Percentiles rank a stretch among this genome's conserved stretches.
phyloP scores from a whole-genome alignment of 2,888 invertebrate species.

The Caenorhabditis sinica region DNA sequence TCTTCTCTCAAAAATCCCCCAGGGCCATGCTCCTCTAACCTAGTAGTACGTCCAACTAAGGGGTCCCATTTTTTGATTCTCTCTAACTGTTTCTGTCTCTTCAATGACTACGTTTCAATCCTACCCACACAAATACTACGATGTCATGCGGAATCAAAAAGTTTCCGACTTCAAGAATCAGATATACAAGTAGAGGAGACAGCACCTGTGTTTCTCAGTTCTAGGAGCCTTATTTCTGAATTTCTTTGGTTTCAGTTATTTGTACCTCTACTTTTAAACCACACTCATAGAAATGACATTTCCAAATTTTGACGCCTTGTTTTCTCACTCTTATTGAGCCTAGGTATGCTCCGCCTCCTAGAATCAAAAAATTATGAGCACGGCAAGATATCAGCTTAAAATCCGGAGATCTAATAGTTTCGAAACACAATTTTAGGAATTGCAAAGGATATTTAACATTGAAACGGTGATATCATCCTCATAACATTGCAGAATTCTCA shows the following conservation, averaged over 20 bases:
- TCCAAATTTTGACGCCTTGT: too few relatives aligned
- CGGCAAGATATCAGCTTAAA: too few relatives aligned
- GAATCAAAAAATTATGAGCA: too few relatives aligned
- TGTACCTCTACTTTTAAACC: too few relatives aligned
- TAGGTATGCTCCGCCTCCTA: too few relatives aligned
- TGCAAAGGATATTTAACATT: too few relatives aligned
- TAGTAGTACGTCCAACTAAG: neutral
- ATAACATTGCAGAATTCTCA: too few relatives aligned
- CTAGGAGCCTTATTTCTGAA: neutral
- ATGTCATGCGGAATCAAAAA: constrained; percentile 27
- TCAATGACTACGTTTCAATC: constrained; percentile 13
- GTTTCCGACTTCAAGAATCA: neutral
- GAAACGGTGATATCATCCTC: too few relatives aligned
- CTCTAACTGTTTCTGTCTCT: constrained; percentile 40
- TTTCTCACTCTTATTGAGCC: too few relatives aligned
- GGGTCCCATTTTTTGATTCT: constrained; percentile 30
- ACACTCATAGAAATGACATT: too few relatives aligned
- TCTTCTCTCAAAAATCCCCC: constrained; percentile 32
- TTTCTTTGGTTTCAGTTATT: neutral
- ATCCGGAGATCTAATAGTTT: too few relatives aligned
- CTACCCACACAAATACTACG: neutral
- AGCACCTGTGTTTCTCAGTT: neutral
- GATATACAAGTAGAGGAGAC: neutral
- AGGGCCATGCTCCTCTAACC: constrained; percentile 41
- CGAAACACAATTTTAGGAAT: too few relatives aligned